Evolutionary conservation across 2,113 vertebrate species (phyloP).

Genomic region (Sinocyclocheilus maitianheensis): DNA sequence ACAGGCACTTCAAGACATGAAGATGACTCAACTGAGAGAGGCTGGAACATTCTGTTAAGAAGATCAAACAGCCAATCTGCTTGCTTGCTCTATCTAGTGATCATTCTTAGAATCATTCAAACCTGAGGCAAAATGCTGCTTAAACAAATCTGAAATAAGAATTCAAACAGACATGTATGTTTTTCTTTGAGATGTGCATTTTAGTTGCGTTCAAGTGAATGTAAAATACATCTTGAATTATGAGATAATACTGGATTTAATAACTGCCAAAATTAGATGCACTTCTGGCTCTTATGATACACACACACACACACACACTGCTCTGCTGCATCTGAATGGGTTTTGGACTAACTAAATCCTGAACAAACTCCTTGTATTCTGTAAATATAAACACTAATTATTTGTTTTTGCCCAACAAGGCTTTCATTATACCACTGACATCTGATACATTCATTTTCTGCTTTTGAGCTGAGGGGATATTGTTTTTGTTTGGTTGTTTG

Average conservation of each 20-base stretch:
- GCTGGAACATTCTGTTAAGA: conserved; percentile 55
- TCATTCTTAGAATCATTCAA: conserved; percentile 15
- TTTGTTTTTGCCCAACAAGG: background rate
- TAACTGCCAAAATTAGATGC: background rate
- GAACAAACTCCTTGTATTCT: conserved; percentile 20
- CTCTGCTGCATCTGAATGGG: background rate
- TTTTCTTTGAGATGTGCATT: background rate
- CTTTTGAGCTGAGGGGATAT: background rate
- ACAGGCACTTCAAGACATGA: conserved; percentile 42
- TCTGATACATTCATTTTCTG: background rate
- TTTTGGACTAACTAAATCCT: conserved; percentile 5
- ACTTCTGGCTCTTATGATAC: conserved; percentile 4
- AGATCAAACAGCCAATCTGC: conserved; percentile 53
- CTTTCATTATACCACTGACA: background rate
- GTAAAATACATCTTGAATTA: background rate
- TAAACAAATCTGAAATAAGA: background rate
- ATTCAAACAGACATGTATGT: background rate
- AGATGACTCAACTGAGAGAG: conserved; percentile 45
- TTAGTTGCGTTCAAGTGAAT: background rate
- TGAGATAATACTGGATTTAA: conserved; percentile 12
- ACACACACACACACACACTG: conserved; percentile 6
- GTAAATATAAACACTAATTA: conserved; percentile 18
- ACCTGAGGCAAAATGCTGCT: background rate
- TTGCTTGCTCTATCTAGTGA: background rate
- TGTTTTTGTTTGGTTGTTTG: background rate